phyloP scores from a whole-genome alignment of 2,113 vertebrate genomes.

The Chrysochloris asiatica region DNA sequence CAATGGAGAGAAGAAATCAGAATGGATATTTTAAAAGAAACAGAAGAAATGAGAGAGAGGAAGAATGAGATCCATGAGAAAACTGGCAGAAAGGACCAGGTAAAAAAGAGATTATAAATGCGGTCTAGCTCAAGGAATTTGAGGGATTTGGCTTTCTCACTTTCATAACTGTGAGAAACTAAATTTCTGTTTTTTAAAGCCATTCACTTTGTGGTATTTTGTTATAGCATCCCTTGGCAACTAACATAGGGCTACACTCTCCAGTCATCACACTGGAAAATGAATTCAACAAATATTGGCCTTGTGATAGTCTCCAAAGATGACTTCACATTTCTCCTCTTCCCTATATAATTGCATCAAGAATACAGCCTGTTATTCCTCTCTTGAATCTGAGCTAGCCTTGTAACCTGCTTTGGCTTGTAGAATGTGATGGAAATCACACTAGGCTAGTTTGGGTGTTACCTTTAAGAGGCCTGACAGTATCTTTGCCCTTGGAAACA shows the following conservation, averaged over 20 bases:
- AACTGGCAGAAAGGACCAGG: background rate
- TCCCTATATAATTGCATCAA: background rate
- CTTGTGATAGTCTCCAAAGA: background rate
- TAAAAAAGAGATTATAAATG: background rate
- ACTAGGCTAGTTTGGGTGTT: background rate
- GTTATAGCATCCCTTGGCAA: background rate
- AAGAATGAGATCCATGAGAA: background rate
- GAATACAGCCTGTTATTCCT: background rate
- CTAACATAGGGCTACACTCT: background rate
- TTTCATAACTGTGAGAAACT: background rate
- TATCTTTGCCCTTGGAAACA: conserved; percentile 10
- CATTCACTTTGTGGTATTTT: background rate
- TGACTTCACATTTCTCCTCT: too few species aligned
- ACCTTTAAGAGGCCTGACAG: background rate
- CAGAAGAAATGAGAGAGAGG: background rate
- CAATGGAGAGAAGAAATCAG: background rate
- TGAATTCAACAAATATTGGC: background rate
- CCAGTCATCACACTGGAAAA: background rate
- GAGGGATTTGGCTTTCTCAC: background rate
- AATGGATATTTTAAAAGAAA: background rate
- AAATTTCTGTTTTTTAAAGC: background rate
- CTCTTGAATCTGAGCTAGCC: background rate
- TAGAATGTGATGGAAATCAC: background rate
- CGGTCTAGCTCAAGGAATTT: background rate
- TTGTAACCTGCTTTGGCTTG: background rate